Evolutionary conservation across 2,797 vertebrate species (phyloP).

Genomic region (Mormyrus proboscirostris): DNA sequence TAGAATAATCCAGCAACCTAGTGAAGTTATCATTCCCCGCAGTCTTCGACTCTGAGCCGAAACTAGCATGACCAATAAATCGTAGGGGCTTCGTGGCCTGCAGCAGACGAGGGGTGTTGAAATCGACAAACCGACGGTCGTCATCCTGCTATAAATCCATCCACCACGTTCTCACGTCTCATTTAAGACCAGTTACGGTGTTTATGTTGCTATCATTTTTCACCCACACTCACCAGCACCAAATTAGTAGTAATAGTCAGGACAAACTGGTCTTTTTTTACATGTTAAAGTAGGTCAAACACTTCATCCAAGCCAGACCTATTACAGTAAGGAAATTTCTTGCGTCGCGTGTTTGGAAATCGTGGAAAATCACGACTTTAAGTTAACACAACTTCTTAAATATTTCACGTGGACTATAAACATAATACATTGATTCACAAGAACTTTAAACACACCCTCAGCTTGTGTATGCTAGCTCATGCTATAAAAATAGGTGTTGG

Average conservation of each 20-base stretch:
- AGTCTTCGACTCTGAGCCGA: slow-evolving; percentile 25
- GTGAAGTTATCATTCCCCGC: slow-evolving; percentile 31
- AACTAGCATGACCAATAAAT: slow-evolving; percentile 36
- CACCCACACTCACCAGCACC: not conserved
- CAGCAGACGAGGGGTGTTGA: slow-evolving; percentile 24
- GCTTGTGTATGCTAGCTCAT: not conserved
- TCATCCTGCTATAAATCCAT: slow-evolving; percentile 1
- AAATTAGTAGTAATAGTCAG: not conserved
- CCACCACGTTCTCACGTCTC: slow-evolving; percentile 1
- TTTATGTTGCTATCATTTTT: not conserved
- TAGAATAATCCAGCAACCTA: slow-evolving; percentile 25
- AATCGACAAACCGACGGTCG: slow-evolving; percentile 29
- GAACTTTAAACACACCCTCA: not conserved
- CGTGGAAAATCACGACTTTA: not conserved
- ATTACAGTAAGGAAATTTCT: not conserved
- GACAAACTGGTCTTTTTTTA: not conserved
- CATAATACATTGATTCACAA: not conserved
- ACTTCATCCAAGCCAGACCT: not conserved
- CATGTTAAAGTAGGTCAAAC: not conserved
- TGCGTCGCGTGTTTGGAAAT: not conserved
- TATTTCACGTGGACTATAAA: not conserved
- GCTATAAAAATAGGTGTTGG: not conserved
- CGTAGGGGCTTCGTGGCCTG: slow-evolving; percentile 15
- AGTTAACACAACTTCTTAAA: not conserved
- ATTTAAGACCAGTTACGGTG: not conserved